Evolutionary conservation across 2,888 invertebrate species (phyloP), one percentile per base, ranked within the genome.

Genomic region (Hybos culiciformis): DNA sequence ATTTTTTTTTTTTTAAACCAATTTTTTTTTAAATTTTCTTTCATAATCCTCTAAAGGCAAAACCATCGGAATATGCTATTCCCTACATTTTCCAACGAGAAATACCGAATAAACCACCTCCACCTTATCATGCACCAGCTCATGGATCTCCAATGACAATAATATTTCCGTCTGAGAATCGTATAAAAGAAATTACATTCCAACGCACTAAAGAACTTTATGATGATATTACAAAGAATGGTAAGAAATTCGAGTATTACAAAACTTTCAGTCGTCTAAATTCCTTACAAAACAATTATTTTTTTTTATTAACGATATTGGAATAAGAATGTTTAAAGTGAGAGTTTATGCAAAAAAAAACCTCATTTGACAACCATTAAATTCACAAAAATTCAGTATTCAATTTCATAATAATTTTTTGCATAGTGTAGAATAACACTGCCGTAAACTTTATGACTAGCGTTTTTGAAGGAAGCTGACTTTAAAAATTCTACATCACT

Each of bases 71-170:
- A 55, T 69, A 71, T 52, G 68, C 56, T 19, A 54, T 56, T 31
- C 58, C 60, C n/a, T 58, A 56, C 34, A 34, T 75, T 69, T 57
- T 66, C 66, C 51, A 78, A 69, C 58, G 80, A 37, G 78, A 79
- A 61, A 79, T 81, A 48, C 80, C 81, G 5, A 80, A 81, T 57
- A 81, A 81, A 56, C 80, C 82, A 9, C 82, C 83, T 3, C 82
- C 83, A 0, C 82, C 83, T 0, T 83, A 83, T 61, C 78, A 77
- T 1, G 79, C 80, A 7, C 80, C 79, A 1, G 61, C 66, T 3
- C 60, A 60, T 45, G 60, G 61, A 12, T 60, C 59, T 48, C 62
- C 61, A 8, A 60, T 61, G 58, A 61, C 60, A n/a, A 58, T 59
- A 15, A 60, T 61, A 43, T 61, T 60, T 49, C 61, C 62, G 41